Base-by-base conservation (phyloP, 1,140 invertebrate species). In the Helicorthomorpha holstii region DNA sequence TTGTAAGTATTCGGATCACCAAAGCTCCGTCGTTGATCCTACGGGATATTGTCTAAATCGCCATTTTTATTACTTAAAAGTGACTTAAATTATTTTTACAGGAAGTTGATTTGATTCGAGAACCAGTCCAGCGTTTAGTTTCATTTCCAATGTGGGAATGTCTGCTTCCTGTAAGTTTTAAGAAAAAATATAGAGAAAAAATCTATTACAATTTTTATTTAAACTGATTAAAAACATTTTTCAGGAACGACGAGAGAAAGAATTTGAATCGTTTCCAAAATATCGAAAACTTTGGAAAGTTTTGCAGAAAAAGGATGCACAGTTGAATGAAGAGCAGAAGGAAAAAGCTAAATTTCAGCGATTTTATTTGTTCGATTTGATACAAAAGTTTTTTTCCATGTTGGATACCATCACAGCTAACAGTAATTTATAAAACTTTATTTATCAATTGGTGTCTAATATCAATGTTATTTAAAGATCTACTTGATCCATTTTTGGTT, bases 101-200 rank as follows among this genome's bases (percentile, higher is more conserved):
- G 83, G 93, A 97, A 73, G 82, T 95, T 23, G 83, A 85, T 57
- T 64, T 98, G 7, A 89, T 97, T 44, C 68, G 94, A 29, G 84
- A 92, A 59, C 86, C 94, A 69, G 82, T 94, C 2, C 92, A 94
- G 64, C 74, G 81, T 55, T 70, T 98, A 22, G 88, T 97, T 0
- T 95, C 91, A 0, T 73, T 98, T 0, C 82, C 89, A 3, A 94
- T 92, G 73, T 98, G 94, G 92, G 75, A 80, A 22, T 92, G 86
- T 60, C 69, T 99, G 16, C 81, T 93, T 61, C 80, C 73, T 72
- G 85, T 78, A 65, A 69, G 72, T 67, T 2, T 29, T 19, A 21
- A 52, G 53, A 2, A 27, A n/a, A 51, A n/a, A 24, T n/a, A n/a
- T n/a, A n/a, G n/a, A n/a, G n/a, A n/a, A n/a, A n/a, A n/a, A n/a